Base-by-base conservation (phyloP, 2,113 vertebrate species). In the Grammomys surdaster region DNA sequence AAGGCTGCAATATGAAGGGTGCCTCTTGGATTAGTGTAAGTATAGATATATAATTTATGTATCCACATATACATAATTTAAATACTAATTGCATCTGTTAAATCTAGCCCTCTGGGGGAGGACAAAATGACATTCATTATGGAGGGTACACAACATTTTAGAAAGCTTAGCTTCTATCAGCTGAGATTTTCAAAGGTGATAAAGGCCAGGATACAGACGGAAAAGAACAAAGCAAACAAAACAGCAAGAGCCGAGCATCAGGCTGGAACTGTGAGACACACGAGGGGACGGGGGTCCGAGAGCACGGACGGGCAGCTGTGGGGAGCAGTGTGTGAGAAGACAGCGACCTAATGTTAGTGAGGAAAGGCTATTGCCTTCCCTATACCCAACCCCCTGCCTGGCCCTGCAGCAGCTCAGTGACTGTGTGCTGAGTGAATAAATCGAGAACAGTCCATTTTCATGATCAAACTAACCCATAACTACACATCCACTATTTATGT, bases 51-150 rank as follows among this genome's bases (percentile, higher is more conserved):
- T 90, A 43, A 95, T 81, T 91, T 40, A 80, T 72, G 51, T 78
- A 73, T 80, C 58, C 33, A 51, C 24, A 70, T 63, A 81, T 69
- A 86, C 28, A 33, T 89, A 89, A 89, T 85, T 93, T 69, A 93
- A 95, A 89, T 43, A 75, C 51, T 63, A 76, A 95, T 91, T 85
- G 24, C 48, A 46, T 95, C 81, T 89, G 43, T 81, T 85, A 85
- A 70, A 48, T 54, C 46, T 31, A 93, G 58, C 56, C 56, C 88
- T 96, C 36, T 22, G 84, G 22, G 31, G 26, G 20, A 80, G 78
- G 88, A 33, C 36, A 77, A 80, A 75, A 58, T 80, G 40, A 60
- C 28, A 69, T 89, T 91, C 26, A 84, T 31, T 73, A 85, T 90
- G 65, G 17, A 51, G 82, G 54, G 48, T 69, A 11, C 9, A 60